Base-by-base conservation (phyloP, 2,797 vertebrate species). In the Todus mexicanus region DNA sequence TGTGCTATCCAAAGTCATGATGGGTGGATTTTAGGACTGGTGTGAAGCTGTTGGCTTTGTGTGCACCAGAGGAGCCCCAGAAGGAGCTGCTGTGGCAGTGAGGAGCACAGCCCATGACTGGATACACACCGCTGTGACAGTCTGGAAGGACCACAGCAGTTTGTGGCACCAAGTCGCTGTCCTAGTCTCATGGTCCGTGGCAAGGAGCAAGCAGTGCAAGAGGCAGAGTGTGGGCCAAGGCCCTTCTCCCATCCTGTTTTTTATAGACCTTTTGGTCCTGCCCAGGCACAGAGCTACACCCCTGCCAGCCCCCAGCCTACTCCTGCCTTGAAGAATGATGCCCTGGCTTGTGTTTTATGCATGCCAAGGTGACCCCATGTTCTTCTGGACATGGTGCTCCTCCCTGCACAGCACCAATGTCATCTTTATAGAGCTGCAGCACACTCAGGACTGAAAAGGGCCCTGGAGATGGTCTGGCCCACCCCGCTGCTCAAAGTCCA, bases 1-100 rank as follows among this genome's bases (percentile, higher is more conserved):
- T 0, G 0, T 18, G n/a, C 37, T 47, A 25, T 8, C 48, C 27
- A 40, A 61, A 84, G 16, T 4, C 53, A 5, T 0, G 15, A 7
- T 3, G 38, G 47, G 3, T 14, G 11, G 56, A 10, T 9, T 57
- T 84, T 40, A 33, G 59, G 37, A 43, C 7, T 29, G 27, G 8
- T 18, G 14, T 11, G 54, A 11, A 53, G 43, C 35, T 47, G 7
- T 12, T 65, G 66, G 26, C 19, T 73, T 53, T 48, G 10, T 15
- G 68, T 9, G 31, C 22, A 37, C 12, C 40, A 19, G 35, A 64
- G 61, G 12, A 71, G 33, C 56, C 43, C 4, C 11, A 18, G 43
- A n/a, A 43, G 51, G 40, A 79, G 56, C 42, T 50, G 63, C 47
- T 80, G 66, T 47, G 53, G 61, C 2, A 2, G 5, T 3, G 57